phyloP scores from a whole-genome alignment of 2,888 invertebrate genomes.

The Helobdella robusta region DNA sequence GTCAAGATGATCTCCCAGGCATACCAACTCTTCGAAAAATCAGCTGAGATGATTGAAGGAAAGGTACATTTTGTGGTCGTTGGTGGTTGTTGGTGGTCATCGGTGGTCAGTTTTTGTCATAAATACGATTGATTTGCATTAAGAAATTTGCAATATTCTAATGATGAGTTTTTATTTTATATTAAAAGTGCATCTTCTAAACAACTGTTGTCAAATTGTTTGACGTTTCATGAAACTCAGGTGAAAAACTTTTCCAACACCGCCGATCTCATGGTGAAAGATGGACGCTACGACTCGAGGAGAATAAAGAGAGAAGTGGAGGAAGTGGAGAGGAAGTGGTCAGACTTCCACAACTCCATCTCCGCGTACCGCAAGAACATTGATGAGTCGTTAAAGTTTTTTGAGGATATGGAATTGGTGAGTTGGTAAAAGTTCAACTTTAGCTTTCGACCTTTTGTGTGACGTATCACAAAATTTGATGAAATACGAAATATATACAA shows the following conservation, averaged over 20 bases:
- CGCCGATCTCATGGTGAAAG: conserved; percentile 55
- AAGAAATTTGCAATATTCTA: background rate
- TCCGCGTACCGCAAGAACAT: conserved; percentile 60
- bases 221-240: conserved; percentile 46
- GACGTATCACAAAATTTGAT: too few relatives aligned
- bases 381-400: conserved; percentile 64
- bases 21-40: conserved; percentile 68
- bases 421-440: conserved; percentile 39
- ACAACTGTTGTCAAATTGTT: background rate
- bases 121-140: background rate
- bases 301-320: conserved; percentile 57
- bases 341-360: conserved; percentile 60
- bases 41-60: conserved; percentile 65
- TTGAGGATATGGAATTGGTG: conserved; percentile 65
- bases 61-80: conserved; percentile 52
- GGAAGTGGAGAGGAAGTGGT: conserved; percentile 61
- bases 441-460: too few relatives aligned
- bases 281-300: conserved; percentile 47
- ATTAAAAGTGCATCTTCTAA: background rate
- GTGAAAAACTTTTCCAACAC: conserved; percentile 60
- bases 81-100: background rate
- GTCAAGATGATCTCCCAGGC: conserved; percentile 63
- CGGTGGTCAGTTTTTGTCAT: background rate
- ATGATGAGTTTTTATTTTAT: too few relatives aligned
- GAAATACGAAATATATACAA: too few relatives aligned